Base-by-base conservation (phyloP, 1,140 invertebrate species). In the Drosophila sucinea region DNA sequence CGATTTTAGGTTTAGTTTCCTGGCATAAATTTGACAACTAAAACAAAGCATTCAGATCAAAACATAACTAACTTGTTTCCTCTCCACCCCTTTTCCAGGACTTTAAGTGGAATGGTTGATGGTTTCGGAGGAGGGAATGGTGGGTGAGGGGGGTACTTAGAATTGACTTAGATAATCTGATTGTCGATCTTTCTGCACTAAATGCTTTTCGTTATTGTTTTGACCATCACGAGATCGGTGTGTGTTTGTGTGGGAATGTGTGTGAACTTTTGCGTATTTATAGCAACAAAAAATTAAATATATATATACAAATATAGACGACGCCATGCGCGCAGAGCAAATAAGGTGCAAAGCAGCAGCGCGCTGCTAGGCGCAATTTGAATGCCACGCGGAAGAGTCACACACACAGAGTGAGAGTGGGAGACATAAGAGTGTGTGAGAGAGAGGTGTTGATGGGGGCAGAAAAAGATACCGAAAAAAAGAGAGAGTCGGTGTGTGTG, bases 301-400 rank as follows among this genome's bases (percentile, higher is more conserved):
- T 77, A 80, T 80, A 84, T 80, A 86, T 84, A 87, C 73, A 77
- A 89, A 81, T 69, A 78, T 77, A 38, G 62, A 67, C 63, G 71
- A 8, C 44, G 44, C 44, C 44, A 23, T 64, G 56, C 62, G 70
- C 68, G 61, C 60, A 69, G 60, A 85, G 68, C 74, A 76, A 69
- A 84, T 73, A 77, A 73, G 74, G 67, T 73, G 73, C 79, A 81
- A 81, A 82, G 57, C 3, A 38, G 35, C 3, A 38, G 35, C 35
- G 35, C 44, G n/a, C 44, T 38, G 35, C 35, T 47, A 25, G 44
- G 44, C 44, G 44, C 76, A 71, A 69, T 69, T 70, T 71, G 80
- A 87, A 87, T 87, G 83, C 83, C 83, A 87, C 83, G 83, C 83
- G 84, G 83, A 89, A 87, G 84, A 71, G 27, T 47, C 68, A 51